These are phyloP conservation scores for Mantis religiosa DNA, from an alignment of 2,888 invertebrate genomes.

Conservation along the genomic window DNA sequence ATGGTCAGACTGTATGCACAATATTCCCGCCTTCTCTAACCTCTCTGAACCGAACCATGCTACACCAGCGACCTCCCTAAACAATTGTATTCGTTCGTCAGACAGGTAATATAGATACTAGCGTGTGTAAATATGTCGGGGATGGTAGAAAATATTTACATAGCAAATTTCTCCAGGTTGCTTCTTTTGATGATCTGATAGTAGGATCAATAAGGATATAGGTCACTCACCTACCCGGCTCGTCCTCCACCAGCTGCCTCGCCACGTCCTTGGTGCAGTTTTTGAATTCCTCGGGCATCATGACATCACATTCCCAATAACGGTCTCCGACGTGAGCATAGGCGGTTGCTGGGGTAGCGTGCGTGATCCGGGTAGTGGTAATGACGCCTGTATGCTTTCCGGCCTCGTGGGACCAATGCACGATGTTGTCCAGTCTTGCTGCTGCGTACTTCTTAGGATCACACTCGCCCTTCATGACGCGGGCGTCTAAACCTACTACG, in stretches of 20 bases:
- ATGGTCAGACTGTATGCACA: no score
- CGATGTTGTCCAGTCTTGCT: conserved; percentile 46
- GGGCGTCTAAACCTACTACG: conserved; percentile 53
- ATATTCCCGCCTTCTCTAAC: no score
- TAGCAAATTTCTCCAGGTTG: no score
- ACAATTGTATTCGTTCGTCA: no score
- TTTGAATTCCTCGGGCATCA: conserved; percentile 36
- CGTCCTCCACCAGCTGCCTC: conserved; percentile 57
- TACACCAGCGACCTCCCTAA: no score
- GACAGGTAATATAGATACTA: no score
- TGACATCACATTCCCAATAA: conserved; percentile 57
- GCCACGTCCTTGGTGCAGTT: conserved; percentile 56
- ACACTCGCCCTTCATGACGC: conserved; percentile 43
- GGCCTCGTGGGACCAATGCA: conserved; percentile 56
- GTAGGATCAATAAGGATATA: not conserved
- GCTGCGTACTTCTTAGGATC: conserved; percentile 41
- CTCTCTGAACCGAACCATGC: no score
- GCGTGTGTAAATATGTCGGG: no score
- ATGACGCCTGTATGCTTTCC: conserved; percentile 60
- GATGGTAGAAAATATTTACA: no score
- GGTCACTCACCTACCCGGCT: conserved; percentile 46
- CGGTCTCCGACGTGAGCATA: conserved; percentile 54
- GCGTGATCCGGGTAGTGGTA: conserved; percentile 62
- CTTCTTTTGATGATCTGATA: no score
- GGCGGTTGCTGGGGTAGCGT: conserved; percentile 59